A percentile compares a stretch with the other conserved stretches of the same genome.
Conservation (phyloP, 2,113 vertebrate species). For the Montifringilla adamsi region DNA sequence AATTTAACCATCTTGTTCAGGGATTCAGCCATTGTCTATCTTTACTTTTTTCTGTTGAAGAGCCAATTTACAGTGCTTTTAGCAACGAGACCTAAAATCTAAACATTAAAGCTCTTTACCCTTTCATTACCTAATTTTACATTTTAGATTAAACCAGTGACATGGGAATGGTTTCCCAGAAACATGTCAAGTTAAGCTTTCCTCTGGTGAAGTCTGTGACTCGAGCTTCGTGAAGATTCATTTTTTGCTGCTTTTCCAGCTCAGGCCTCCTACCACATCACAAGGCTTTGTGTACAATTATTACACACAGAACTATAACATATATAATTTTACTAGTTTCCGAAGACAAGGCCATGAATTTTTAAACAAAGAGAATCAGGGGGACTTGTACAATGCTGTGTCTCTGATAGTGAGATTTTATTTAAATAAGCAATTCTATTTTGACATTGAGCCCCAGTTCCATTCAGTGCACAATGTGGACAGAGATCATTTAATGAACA, state of each 20-base stretch:
- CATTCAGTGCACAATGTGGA: background rate
- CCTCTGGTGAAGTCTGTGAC: background rate
- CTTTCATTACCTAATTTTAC: conserved; percentile 1
- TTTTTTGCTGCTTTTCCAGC: background rate
- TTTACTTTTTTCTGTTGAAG: background rate
- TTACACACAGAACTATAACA: background rate
- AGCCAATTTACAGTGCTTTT: background rate
- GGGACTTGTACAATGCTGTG: background rate
- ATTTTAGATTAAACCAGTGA: background rate
- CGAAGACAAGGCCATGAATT: background rate
- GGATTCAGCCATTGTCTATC: background rate
- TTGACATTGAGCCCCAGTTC: background rate
- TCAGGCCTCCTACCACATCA: background rate
- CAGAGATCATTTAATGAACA: conserved; percentile 25
- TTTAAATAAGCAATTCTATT: conserved; percentile 11
- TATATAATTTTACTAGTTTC: background rate
- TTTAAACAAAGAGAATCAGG: background rate
- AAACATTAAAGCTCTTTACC: conserved; percentile 30
- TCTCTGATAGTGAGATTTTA: background rate
- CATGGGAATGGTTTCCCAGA: background rate
- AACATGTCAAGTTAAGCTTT: conserved; percentile 1
- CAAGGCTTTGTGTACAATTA: background rate
- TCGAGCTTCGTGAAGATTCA: background rate
- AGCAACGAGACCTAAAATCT: conserved; percentile 33
- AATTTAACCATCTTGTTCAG: conserved; percentile 7